Evolutionary conservation across 2,888 invertebrate species (phyloP).

Genomic region (Aricia artaxerxes): DNA sequence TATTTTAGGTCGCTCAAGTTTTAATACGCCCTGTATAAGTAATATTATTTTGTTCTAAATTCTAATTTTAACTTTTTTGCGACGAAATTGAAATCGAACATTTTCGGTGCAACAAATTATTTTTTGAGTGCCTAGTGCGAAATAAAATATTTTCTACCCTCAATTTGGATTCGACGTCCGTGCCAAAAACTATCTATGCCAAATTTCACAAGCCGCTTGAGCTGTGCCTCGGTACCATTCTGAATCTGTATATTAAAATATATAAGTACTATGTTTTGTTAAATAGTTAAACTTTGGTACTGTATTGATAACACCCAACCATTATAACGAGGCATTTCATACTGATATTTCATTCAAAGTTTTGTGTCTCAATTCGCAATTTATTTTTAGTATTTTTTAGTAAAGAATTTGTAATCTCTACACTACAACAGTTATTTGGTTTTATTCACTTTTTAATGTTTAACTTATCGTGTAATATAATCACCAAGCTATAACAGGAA

Average conservation of each 20-base stretch:
- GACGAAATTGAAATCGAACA: not conserved
- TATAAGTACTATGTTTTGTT: not conserved
- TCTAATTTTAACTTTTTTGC: not conserved
- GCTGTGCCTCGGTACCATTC: not conserved
- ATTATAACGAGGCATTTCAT: not conserved
- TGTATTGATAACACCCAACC: not conserved
- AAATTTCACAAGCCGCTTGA: conserved; percentile 10
- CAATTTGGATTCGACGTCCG: conserved; percentile 9
- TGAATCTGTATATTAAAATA: not conserved
- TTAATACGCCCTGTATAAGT: not conserved
- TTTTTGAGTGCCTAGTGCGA: not conserved
- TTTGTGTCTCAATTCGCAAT: not conserved
- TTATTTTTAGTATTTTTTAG: not conserved
- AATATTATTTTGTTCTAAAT: too few relatives aligned
- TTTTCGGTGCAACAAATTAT: not conserved
- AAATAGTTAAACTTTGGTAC: not conserved
- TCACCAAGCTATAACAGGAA: not conserved
- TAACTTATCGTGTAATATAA: not conserved
- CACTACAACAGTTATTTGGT: not conserved
- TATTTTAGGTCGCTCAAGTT: not conserved
- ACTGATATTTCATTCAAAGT: not conserved
- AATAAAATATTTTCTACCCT: conserved; percentile 13
- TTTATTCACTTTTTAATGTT: not conserved
- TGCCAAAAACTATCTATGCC: conserved; percentile 29
- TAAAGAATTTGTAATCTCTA: not conserved